Conservation (phyloP, 2,113 vertebrate species). For the Ochotona princeps region DNA sequence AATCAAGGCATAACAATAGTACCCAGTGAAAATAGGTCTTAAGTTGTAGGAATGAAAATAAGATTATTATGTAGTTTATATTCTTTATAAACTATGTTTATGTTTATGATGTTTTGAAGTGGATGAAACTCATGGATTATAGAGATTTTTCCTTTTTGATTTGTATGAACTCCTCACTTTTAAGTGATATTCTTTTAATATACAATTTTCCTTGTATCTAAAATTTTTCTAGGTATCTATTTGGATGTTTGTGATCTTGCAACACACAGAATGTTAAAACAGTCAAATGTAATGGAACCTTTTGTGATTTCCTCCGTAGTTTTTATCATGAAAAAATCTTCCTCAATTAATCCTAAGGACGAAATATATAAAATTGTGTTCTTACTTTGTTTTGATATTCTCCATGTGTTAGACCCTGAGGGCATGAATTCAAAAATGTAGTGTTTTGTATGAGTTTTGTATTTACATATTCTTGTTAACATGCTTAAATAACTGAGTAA, state of each 20-base stretch:
- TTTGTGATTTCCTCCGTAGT: background rate
- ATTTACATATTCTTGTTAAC: background rate
- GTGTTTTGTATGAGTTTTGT: background rate
- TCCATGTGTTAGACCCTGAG: background rate
- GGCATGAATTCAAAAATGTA: background rate
- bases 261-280: background rate
- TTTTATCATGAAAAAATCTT: background rate
- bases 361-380: background rate
- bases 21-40: background rate
- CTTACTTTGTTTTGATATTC: background rate
- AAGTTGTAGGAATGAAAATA: background rate
- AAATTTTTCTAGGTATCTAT: background rate
- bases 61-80: background rate
- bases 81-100: background rate
- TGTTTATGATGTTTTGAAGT: constrained; percentile 6
- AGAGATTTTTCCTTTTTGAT: background rate
- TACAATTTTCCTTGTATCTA: background rate
- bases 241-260: background rate
- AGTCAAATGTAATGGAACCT: background rate
- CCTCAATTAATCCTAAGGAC: background rate
- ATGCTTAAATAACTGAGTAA: background rate
- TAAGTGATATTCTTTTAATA: background rate
- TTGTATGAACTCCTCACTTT: background rate
- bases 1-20: background rate
- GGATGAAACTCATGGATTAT: background rate